Base-by-base conservation (phyloP, 2,888 invertebrate species). In the Harpagoxenus sublaevis region DNA sequence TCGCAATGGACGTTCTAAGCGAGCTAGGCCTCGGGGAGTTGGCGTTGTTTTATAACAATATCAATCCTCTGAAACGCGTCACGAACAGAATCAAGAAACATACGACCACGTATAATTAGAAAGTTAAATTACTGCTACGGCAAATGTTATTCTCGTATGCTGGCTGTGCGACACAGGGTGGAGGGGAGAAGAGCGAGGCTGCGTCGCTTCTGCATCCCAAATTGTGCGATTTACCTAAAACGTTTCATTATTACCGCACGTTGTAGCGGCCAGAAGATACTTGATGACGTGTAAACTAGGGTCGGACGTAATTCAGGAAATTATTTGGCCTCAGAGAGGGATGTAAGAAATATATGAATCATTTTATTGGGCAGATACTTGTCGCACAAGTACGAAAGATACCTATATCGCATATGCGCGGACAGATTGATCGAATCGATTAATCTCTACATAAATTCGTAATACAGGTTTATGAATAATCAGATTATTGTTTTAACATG, bases 111-210 rank as follows among this genome's bases (percentile, higher is more conserved):
- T 84, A 84, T 78, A 82, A 82, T 84, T 75, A 73, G 68, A 84
- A 84, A 84, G 89, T 88, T 83, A 87, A 87, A 89, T 87, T 88
- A 85, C 85, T 63, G 63, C 79, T 45, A 79, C 45, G 82, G 60
- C 79, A 82, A 82, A 78, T 78, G 82, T 82, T 83, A 79, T 66
- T 81, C 81, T 45, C 81, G 83, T 83, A 81, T 79, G 63, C 79
- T 31, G n/a, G 45, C 51, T 60, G 74, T 15, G 45, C 79, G 79
- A 81, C 79, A 74, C 60, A n/a, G 65, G 35, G 48, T 3, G 48
- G 48, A 4, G 53, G n/a, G 53, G 23, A 23, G 23, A 23, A 18
- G 15, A 12, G 48, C 23, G 79, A 81, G 75, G 60, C 39, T 18
- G 48, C 79, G 60, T 77, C 63, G 82, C 63, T 62, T 82, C 82